These are phyloP conservation scores for Artibeus lituratus DNA, from an alignment of 2,797 vertebrate genomes.

Conservation along the genomic window DNA sequence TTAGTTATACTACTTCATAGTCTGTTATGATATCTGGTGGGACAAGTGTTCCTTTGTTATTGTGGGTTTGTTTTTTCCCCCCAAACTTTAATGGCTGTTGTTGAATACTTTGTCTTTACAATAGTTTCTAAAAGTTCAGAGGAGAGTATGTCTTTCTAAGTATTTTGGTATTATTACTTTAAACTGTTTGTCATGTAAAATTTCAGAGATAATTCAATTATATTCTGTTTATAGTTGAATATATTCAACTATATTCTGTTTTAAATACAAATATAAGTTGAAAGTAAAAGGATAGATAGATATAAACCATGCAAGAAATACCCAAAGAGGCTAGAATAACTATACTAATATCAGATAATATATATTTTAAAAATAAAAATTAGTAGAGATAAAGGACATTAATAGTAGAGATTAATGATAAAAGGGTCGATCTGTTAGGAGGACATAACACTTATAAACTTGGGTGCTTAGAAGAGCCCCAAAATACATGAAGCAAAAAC, in stretches of 20 bases:
- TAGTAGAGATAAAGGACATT: background rate
- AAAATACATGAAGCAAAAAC: background rate
- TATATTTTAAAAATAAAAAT: background rate
- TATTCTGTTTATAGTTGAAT: background rate
- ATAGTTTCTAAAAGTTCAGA: background rate
- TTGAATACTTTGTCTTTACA: constrained; percentile 4
- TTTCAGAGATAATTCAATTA: background rate
- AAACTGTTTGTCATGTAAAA: background rate
- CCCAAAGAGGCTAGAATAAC: background rate
- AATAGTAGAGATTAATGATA: background rate
- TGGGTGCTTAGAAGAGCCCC: background rate
- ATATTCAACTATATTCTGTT: no score
- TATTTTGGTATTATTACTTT: constrained; percentile 8
- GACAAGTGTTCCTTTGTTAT: background rate
- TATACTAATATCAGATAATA: background rate
- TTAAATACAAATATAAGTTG: background rate
- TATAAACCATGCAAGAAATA: background rate
- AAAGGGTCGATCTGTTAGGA: background rate
- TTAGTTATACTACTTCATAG: background rate
- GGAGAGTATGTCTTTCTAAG: background rate
- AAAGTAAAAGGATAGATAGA: background rate
- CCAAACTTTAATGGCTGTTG: background rate
- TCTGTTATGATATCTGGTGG: background rate
- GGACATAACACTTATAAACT: background rate
- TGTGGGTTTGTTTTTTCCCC: background rate